These are phyloP conservation scores for Ganaspis brasiliensis DNA, from an alignment of 2,888 invertebrate species.

Conservation along the genomic window DNA sequence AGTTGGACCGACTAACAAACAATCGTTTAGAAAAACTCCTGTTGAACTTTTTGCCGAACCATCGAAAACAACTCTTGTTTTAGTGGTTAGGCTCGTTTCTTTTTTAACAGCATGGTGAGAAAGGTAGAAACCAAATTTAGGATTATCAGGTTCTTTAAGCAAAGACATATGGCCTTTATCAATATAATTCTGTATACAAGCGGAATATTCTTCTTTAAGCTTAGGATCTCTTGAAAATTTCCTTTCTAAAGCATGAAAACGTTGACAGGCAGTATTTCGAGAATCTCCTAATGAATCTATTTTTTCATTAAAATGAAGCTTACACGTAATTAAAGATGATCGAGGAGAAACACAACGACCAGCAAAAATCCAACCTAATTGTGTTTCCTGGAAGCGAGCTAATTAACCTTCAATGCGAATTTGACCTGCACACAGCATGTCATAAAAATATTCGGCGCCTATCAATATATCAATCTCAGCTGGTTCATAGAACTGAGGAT, in stretches of 20 bases:
- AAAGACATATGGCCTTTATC: conserved; percentile 45
- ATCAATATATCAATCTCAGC: not conserved
- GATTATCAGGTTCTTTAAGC: not conserved
- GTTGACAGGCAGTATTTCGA: conserved; percentile 35
- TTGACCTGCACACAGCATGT: not conserved
- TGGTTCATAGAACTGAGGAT: not conserved
- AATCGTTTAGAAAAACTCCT: conserved; percentile 44
- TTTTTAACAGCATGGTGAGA: conserved; percentile 39
- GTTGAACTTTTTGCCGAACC: conserved; percentile 35
- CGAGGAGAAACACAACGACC: not conserved
- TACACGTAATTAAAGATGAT: not conserved
- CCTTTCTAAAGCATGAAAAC: conserved; percentile 46
- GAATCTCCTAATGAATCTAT: conserved; percentile 39
- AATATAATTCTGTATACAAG: conserved; percentile 46
- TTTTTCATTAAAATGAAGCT: conserved; percentile 49
- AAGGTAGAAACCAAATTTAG: conserved; percentile 21
- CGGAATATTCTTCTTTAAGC: conserved; percentile 40
- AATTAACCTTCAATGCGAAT: not conserved
- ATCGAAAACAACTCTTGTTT: too few relatives aligned
- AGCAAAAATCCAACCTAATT: not conserved
- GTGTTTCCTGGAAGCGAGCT: not conserved
- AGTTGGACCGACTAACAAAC: conserved; percentile 41
- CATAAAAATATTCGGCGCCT: not conserved
- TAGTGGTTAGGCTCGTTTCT: conserved; percentile 29
- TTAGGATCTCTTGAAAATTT: conserved; percentile 46